A percentile compares a stretch with the other conserved stretches of the same genome.
phyloP scores from a whole-genome alignment of 2,888 invertebrate species.

The Microplitis deprimator region DNA sequence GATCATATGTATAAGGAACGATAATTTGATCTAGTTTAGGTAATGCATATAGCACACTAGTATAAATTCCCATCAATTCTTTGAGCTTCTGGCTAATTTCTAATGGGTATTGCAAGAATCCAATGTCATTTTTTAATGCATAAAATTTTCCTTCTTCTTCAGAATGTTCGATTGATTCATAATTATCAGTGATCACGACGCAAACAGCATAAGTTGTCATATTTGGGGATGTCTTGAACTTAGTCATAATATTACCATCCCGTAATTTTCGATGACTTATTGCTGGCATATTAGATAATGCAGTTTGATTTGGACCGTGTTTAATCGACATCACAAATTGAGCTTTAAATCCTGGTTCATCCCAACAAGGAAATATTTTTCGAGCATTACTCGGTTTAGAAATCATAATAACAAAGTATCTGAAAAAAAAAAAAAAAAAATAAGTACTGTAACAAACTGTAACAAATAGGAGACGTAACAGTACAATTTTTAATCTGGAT shows the following conservation, averaged over 20 bases:
- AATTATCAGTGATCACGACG: slow-evolving; percentile 79
- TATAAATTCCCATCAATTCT: slow-evolving; percentile 81
- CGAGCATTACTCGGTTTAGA: slow-evolving; percentile 79
- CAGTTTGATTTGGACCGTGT: slow-evolving; percentile 71
- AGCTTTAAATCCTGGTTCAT: slow-evolving; percentile 80
- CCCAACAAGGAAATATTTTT: slow-evolving; percentile 83
- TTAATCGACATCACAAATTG: slow-evolving; percentile 77
- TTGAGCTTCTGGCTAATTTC: slow-evolving; percentile 82
- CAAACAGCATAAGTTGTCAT: slow-evolving; percentile 87
- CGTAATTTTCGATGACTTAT: not conserved
- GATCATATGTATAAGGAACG: slow-evolving; percentile 73
- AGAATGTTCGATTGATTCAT: slow-evolving; percentile 39
- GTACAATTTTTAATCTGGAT: too few relatives aligned
- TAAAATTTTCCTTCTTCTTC: slow-evolving; percentile 74
- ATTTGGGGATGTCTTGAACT: slow-evolving; percentile 68
- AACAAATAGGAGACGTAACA: too few relatives aligned
- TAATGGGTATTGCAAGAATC: slow-evolving; percentile 83
- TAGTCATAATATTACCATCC: slow-evolving; percentile 46
- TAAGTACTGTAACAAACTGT: too few relatives aligned
- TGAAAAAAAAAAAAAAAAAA: slow-evolving; percentile 57
- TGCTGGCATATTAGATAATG: slow-evolving; percentile 64
- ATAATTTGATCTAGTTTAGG: slow-evolving; percentile 92
- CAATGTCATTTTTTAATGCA: slow-evolving; percentile 80
- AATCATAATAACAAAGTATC: slow-evolving; percentile 79
- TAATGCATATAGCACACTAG: slow-evolving; percentile 83